Conservation (phyloP, 2,797 vertebrate genomes). For the Pangasius mekongensis region DNA sequence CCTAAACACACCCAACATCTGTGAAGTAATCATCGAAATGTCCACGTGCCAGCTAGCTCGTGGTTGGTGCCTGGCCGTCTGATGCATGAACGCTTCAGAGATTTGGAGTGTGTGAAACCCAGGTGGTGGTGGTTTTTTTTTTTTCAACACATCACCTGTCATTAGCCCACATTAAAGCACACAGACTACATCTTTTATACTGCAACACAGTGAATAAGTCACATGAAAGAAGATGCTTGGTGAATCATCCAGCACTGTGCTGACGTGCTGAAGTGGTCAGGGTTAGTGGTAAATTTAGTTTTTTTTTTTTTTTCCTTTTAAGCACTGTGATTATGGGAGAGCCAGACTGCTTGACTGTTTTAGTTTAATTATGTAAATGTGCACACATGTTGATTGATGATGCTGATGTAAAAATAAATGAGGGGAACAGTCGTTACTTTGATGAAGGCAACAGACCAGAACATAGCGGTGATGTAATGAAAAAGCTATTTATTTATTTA, state of each 20-base stretch:
- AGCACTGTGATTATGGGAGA: constrained; percentile 7
- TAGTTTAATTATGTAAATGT: constrained; percentile 42
- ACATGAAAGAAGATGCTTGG: background rate
- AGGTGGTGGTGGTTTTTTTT: constrained; percentile 14
- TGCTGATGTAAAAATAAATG: constrained; percentile 35
- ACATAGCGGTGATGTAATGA: constrained; percentile 12
- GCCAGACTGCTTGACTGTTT: constrained; percentile 26
- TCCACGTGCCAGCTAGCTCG: background rate
- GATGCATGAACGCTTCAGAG: constrained; percentile 21
- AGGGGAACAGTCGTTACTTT: constrained; percentile 24
- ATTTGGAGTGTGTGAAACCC: constrained; percentile 11
- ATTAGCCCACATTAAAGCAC: background rate
- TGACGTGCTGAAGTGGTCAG: background rate
- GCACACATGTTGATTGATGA: constrained; percentile 38
- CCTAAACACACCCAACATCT: constrained; percentile 37
- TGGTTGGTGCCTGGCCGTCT: background rate
- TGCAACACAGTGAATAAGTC: background rate
- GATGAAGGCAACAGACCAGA: constrained; percentile 28
- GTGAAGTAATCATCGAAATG: constrained; percentile 31
- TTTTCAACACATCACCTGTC: background rate
- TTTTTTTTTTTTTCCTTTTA: background rate
- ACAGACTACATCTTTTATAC: background rate
- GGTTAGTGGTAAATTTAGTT: background rate
- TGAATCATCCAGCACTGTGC: background rate
- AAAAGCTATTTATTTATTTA: background rate